Evolutionary conservation across 2,888 invertebrate genomes (phyloP).

Genomic region (Luperina nickerlii): DNA sequence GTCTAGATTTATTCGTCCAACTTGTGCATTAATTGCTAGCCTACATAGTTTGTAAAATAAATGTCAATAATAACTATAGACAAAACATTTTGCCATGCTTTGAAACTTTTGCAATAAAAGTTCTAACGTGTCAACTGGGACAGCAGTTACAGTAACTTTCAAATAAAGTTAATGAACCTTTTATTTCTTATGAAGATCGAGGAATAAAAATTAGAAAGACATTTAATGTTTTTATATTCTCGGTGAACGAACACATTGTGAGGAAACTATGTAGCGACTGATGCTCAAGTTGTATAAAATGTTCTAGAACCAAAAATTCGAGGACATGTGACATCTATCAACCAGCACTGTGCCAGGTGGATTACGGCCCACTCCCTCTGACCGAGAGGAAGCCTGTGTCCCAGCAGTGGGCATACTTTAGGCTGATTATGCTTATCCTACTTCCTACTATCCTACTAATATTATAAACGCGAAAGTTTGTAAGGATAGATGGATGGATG

Average conservation of each 20-base stretch:
- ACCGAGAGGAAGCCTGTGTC: background rate
- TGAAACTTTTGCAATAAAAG: constrained; percentile 28
- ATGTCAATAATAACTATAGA: background rate
- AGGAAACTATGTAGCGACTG: too few species aligned
- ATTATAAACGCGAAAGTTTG: too few species aligned
- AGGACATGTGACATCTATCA: too few species aligned
- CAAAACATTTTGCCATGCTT: constrained; percentile 10
- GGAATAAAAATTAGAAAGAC: background rate
- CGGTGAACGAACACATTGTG: too few species aligned
- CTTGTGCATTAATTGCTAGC: background rate
- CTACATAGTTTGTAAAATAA: constrained; percentile 8
- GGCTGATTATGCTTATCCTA: background rate
- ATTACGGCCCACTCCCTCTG: too few species aligned
- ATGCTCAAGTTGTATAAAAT: too few species aligned
- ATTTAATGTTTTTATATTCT: too few species aligned
- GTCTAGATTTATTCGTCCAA: background rate
- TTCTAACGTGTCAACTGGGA: background rate
- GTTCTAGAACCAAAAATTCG: too few species aligned
- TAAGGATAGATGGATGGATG: too few species aligned
- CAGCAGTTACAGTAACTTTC: background rate
- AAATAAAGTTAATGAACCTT: constrained; percentile 3
- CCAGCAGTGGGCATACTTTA: background rate
- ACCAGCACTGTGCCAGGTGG: too few species aligned
- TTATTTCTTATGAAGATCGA: background rate
- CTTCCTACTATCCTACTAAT: too few species aligned